Base-by-base conservation (phyloP, 2,113 vertebrate genomes). In the Furnarius figulus region DNA sequence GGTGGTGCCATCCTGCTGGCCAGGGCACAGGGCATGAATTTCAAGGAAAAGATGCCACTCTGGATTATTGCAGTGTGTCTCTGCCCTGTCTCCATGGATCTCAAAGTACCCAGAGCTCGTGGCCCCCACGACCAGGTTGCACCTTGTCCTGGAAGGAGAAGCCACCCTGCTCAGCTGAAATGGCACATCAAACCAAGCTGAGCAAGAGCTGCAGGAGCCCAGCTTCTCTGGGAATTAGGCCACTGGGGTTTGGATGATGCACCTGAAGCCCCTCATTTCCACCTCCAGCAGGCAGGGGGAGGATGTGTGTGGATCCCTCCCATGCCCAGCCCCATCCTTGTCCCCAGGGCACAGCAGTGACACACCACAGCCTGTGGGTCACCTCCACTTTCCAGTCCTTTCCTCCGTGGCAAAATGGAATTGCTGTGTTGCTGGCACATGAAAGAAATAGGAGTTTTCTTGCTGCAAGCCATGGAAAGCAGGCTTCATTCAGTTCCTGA, bases 401-500 rank as follows among this genome's bases (percentile, higher is more conserved):
- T 76, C 59, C 87, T 42, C 33, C 15, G 19, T 1, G 27, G 61
- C 63, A 42, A 91, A 78, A 56, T 13, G 20, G 70, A 44, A 62
- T 62, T 73, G 93, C 73, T 63, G 17, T 40, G 2, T 19, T 84
- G 72, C 95, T 89, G 91, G 85, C 89, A 92, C 47, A 93, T 81
- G 87, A 94, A 94, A 93, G 91, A 59, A 89, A 66, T 47, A 66
- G 89, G 91, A 93, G 89, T 89, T 72, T 83, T 92, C 94, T 95
- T 87, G 95, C 95, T 95, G 84, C 87, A 93, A 97, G 97, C 93
- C 74, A 94, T 42, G 19, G 93, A 86, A 94, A 97, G 88, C 92
- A 95, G 94, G 93, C 95, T 96, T 95, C 95, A 85, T 91, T 97
- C 94, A 92, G 92, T 58, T 91, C 72, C 86, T 97, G 95, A 98